phyloP scores from a whole-genome alignment of 2,797 vertebrate genomes.

The Trichosurus vulpecula region DNA sequence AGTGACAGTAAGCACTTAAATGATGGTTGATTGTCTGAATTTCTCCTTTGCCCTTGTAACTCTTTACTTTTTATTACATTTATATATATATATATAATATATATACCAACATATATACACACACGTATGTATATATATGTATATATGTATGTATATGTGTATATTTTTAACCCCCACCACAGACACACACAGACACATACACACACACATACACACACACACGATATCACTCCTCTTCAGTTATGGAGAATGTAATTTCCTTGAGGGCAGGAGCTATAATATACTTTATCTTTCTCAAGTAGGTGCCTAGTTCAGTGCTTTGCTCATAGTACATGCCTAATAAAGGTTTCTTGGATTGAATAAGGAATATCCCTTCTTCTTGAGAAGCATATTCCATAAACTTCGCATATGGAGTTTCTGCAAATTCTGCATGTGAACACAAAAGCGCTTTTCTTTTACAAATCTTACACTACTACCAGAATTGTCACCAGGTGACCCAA shows the following conservation, averaged over 20 bases:
- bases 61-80: background rate
- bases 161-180: too few relatives aligned
- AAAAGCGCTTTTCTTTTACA: conserved; percentile 51
- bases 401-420: background rate
- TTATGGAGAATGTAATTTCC: background rate
- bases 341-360: background rate
- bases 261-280: background rate
- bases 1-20: background rate
- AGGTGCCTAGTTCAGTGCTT: background rate
- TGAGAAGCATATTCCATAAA: conserved; percentile 38
- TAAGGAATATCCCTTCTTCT: conserved; percentile 43
- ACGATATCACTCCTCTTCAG: background rate
- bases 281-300: background rate
- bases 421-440: background rate
- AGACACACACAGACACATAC: too few relatives aligned
- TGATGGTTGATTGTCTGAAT: background rate
- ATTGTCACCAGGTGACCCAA: conserved; percentile 85
- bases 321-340: background rate
- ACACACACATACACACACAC: background rate
- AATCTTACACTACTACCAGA: conserved; percentile 75
- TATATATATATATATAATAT: background rate
- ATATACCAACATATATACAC: too few relatives aligned
- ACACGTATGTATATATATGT: background rate
- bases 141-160: too few relatives aligned
- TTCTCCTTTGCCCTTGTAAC: background rate